A percentile compares a stretch with the other conserved stretches of the same genome.
Evolutionary conservation across 30 jellyfish, hydroid and myxozoan species (phyloP).

Genomic region (Aurelia aurita): DNA sequence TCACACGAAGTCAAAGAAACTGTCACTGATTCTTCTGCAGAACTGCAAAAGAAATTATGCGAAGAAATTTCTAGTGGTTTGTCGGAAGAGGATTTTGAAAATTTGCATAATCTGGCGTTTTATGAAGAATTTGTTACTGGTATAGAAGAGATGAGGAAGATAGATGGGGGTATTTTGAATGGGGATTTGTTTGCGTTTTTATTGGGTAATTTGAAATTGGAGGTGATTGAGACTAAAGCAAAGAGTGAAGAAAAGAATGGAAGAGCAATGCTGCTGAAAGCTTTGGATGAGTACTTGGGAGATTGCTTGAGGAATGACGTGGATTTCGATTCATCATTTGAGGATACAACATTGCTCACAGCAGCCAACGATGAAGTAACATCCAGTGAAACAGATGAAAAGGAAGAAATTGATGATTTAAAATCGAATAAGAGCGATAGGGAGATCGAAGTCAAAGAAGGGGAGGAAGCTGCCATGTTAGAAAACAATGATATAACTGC

Average conservation of each 20-base stretch:
- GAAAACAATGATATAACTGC: no score
- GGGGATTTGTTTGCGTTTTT: conserved; percentile 9
- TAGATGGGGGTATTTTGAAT: conserved; percentile 1
- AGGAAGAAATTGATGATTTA: not conserved
- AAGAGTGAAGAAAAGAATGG: not conserved
- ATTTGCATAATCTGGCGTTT: conserved; percentile 17
- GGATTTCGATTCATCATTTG: conserved; percentile 10
- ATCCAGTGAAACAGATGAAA: not conserved
- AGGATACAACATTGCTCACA: conserved; percentile 11
- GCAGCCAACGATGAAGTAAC: not conserved
- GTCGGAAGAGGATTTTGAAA: conserved; percentile 20
- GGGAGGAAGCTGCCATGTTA: no score
- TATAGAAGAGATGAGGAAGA: conserved; percentile 13
- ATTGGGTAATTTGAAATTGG: not conserved
- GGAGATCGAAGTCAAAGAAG: no score
- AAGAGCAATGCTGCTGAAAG: conserved; percentile 3
- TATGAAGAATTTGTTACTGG: conserved; percentile 23
- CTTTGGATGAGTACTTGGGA: conserved; percentile 7
- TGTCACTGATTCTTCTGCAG: conserved; percentile 15
- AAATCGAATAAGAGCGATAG: no score
- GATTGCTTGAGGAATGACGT: not conserved
- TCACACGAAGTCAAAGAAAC: conserved; percentile 47
- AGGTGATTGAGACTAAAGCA: not conserved
- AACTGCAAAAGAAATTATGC: conserved; percentile 20
- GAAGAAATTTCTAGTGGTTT: conserved; percentile 19